Conservation (phyloP, 1,140 invertebrate genomes). For the Hylaeus volcanicus region DNA sequence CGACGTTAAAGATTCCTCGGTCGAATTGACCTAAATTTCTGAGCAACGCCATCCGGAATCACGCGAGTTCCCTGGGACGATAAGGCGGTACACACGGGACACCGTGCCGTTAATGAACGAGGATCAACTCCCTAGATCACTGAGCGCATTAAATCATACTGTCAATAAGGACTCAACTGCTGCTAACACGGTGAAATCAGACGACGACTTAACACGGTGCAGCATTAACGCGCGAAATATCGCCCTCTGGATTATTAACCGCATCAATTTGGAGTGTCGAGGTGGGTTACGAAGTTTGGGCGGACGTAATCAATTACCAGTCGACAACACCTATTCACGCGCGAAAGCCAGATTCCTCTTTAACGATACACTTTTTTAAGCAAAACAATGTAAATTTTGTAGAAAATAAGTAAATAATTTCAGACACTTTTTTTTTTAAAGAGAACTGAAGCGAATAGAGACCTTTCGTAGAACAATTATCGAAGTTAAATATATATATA, state of each 20-base stretch:
- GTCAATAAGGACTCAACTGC: slow-evolving; percentile 6
- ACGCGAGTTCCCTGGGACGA: neutral
- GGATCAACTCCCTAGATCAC: slow-evolving; percentile 7
- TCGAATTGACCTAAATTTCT: too few species aligned
- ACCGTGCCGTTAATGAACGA: neutral
- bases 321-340: neutral
- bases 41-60: neutral
- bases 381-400: too few species aligned
- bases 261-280: slow-evolving; percentile 22
- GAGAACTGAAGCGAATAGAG: too few species aligned
- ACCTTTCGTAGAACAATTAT: too few species aligned
- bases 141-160: slow-evolving; percentile 5
- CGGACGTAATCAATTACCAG: neutral
- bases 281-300: neutral
- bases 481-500: too few species aligned
- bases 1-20: neutral
- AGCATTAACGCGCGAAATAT: slow-evolving; percentile 13
- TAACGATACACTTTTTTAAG: too few species aligned
- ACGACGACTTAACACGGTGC: slow-evolving; percentile 8
- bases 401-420: too few species aligned
- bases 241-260: slow-evolving; percentile 9
- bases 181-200: slow-evolving; percentile 14
- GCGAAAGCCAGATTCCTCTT: neutral
- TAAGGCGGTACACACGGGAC: neutral
- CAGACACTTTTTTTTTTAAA: too few species aligned